Percentiles rank a stretch among this genome's conserved stretches.
These are phyloP conservation scores for Lanius ludovicianus DNA, from an alignment of 2,113 vertebrate species.

Conservation along the genomic window DNA sequence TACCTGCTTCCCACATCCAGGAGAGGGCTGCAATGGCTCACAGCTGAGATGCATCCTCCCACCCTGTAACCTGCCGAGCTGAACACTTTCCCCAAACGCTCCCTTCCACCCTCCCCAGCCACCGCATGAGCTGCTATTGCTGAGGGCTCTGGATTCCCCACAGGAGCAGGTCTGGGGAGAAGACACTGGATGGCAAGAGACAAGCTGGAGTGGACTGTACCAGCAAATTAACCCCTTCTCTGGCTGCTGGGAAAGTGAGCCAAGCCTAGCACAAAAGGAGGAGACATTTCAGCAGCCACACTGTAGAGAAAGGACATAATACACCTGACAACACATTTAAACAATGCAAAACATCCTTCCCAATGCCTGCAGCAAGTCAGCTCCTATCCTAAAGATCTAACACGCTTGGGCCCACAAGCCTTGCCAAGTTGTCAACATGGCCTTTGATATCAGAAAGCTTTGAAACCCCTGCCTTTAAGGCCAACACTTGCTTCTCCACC, in stretches of 20 bases:
- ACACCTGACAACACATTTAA: slow-evolving; percentile 37
- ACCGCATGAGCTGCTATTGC: rapidly evolving
- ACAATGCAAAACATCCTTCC: slow-evolving; percentile 26
- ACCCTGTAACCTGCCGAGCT: background rate
- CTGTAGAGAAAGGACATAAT: background rate
- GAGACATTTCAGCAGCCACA: background rate
- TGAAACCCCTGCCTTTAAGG: slow-evolving; percentile 56
- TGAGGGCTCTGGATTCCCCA: background rate
- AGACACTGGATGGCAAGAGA: background rate
- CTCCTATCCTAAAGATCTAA: slow-evolving; percentile 40
- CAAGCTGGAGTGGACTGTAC: background rate
- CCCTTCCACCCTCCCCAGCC: background rate
- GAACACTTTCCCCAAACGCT: rapidly evolving
- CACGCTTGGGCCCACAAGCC: background rate
- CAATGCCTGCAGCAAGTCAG: slow-evolving; percentile 11
- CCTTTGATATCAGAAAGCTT: slow-evolving; percentile 52
- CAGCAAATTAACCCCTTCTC: background rate
- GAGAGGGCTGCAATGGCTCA: background rate
- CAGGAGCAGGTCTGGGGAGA: background rate
- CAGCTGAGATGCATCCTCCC: background rate
- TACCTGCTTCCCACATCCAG: background rate
- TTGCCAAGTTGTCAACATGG: slow-evolving; percentile 61
- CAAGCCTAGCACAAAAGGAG: background rate
- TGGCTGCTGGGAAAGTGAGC: background rate
- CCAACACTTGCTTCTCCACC: slow-evolving; percentile 48